These are phyloP conservation scores for Lamellibrachia columna DNA, from an alignment of 2,888 invertebrate species.

Conservation along the genomic window DNA sequence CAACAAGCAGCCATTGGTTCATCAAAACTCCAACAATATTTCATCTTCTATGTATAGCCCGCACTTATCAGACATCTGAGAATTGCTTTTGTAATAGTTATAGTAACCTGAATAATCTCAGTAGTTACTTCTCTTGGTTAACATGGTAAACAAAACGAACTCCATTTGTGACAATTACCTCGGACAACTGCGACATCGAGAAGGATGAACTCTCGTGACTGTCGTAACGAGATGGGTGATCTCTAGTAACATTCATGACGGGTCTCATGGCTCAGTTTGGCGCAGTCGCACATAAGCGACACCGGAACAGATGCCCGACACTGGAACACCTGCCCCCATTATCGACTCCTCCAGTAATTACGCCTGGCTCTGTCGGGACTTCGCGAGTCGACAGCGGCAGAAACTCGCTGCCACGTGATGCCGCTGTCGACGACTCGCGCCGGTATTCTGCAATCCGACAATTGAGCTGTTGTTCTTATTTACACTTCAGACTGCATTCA, in stretches of 20 bases:
- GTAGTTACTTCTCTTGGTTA: too few relatives aligned
- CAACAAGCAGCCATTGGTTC: background rate
- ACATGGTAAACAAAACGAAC: background rate
- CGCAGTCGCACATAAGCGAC: background rate
- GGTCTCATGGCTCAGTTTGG: background rate
- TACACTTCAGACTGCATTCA: background rate
- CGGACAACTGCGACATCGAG: background rate
- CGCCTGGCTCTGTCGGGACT: background rate
- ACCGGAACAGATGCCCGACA: background rate
- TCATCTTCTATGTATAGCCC: background rate
- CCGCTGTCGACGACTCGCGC: background rate
- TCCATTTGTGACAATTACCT: background rate
- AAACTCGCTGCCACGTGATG: background rate
- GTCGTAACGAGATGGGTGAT: background rate
- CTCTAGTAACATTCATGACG: background rate
- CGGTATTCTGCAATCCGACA: background rate
- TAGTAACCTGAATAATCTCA: background rate
- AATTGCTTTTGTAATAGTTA: background rate
- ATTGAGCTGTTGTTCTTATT: background rate
- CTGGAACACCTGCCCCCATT: slow-evolving; percentile 1
- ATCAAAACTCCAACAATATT: background rate
- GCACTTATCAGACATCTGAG: background rate
- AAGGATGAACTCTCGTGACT: background rate
- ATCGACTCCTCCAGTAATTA: slow-evolving; percentile 6
- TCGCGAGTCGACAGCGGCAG: background rate